Evolutionary conservation across 2,797 vertebrate genomes (phyloP), one percentile per base, ranked within the genome.

Genomic region (Craterocephalus amniculus): DNA sequence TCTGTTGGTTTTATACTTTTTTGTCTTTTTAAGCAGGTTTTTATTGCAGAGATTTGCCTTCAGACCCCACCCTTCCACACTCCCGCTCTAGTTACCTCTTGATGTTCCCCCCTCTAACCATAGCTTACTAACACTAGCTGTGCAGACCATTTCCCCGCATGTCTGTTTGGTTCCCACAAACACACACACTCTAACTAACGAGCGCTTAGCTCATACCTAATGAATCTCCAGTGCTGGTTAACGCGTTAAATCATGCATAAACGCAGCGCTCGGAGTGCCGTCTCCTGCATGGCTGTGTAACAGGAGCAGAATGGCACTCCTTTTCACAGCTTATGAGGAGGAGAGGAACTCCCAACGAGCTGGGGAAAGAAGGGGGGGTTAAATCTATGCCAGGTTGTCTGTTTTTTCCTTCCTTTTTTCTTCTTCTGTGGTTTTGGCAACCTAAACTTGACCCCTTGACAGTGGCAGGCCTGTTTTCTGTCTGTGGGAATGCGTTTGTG

Each of bases 1-100:
- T 83, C 80, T 83, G 63, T 86, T 80, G 34, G 67, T 90, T 76
- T 84, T 78, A 49, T 63, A 66, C 58, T 1, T 77, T 65, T 68
- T 85, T 84, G 83, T 89, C 88, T 96, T 93, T 97, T 96, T 96
- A 93, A 98, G 96, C 97, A 98, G 98, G 97, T 97, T 96, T 84
- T 93, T 95, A 79, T 79, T 83, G 84, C 88, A 69, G 85, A 85
- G 83, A 90, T 84, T 86, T 77, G 12, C 69, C 73, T 83, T 60
- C 55, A 89, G 91, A 90, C 81, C 89, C 91, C 67, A 24, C 31
- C 87, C 73, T 56, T 87, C 64, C 71, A 80, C 63, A 80, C 54
- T 81, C 35, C 36, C 58, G 38, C 72, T 75, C 51, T 76, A 73
- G 64, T 62, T 58, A 58, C 59, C 58, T 51, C 64, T 67, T 49